Evolutionary conservation across 2,888 invertebrate genomes (phyloP).

Genomic region (Napeogenes inachia): DNA sequence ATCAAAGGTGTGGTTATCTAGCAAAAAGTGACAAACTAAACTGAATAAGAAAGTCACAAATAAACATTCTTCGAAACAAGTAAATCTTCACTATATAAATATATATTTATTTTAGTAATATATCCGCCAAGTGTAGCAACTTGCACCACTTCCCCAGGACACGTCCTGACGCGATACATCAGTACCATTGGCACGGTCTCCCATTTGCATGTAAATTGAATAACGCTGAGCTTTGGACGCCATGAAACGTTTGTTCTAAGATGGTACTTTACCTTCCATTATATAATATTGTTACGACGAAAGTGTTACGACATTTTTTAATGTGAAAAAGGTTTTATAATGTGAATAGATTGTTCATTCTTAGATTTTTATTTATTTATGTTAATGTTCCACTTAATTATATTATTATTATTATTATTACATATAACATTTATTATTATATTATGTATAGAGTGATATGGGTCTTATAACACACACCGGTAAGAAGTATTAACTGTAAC

Average conservation of each 20-base stretch:
- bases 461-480: conserved; percentile 34
- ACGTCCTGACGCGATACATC: conserved; percentile 73
- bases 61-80: no score
- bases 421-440: neutral
- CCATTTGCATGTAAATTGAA: conserved; percentile 78
- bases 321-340: neutral
- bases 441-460: neutral
- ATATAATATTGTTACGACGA: conserved; percentile 6
- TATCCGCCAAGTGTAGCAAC: neutral
- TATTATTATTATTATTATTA: no score
- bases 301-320: neutral
- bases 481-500: conserved; percentile 40
- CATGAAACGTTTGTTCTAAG: conserved; percentile 48
- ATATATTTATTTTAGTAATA: neutral
- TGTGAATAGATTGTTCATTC: no score
- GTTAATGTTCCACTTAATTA: no score
- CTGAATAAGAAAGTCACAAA: no score
- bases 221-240: conserved; percentile 64
- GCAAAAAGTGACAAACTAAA: no score
- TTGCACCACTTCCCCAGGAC: conserved; percentile 39
- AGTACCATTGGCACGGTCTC: conserved; percentile 66
- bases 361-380: no score
- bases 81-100: no score
- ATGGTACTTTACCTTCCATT: conserved; percentile 15
- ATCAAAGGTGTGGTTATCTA: no score